Evolutionary conservation across 2,797 vertebrate species (phyloP).

Genomic region (Prunella strophiata): DNA sequence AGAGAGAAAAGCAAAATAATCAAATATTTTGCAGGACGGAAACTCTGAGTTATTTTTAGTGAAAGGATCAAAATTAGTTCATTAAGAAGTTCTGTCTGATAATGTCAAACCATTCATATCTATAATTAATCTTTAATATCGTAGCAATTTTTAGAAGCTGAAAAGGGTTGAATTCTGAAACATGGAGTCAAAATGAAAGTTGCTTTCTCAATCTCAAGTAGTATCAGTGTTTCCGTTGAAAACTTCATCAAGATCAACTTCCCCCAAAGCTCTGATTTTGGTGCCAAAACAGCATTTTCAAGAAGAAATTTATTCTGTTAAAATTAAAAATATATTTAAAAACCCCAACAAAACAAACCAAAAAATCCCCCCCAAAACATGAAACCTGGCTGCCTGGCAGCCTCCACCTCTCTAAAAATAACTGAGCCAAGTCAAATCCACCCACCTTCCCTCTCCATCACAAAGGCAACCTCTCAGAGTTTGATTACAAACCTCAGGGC

Average conservation of each 20-base stretch:
- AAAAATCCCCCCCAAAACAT: not conserved
- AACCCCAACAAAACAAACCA: not conserved
- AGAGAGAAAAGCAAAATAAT: constrained; percentile 20
- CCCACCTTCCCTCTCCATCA: constrained; percentile 27
- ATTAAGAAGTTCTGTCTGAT: constrained; percentile 49
- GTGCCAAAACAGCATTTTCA: constrained; percentile 23
- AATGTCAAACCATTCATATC: constrained; percentile 57
- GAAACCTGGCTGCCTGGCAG: not conserved
- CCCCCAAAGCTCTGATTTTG: constrained; percentile 9
- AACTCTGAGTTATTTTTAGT: constrained; percentile 46
- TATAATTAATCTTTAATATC: constrained; percentile 54
- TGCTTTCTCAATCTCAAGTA: constrained; percentile 20
- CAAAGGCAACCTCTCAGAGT: not conserved
- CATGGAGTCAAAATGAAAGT: constrained; percentile 63
- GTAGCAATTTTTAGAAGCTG: constrained; percentile 40
- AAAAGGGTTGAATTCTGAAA: constrained; percentile 21
- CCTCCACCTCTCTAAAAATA: constrained; percentile 25
- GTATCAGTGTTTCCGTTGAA: constrained; percentile 15
- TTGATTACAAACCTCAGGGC: constrained; percentile 3
- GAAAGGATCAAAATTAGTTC: constrained; percentile 33
- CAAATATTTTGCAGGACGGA: constrained; percentile 7
- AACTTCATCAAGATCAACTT: constrained; percentile 31
- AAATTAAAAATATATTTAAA: not conserved
- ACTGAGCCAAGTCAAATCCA: not conserved
- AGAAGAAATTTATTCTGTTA: not conserved